Percentiles rank a stretch among this genome's conserved stretches.
Conservation (phyloP, 2,113 vertebrate genomes). For the Rostratula benghalensis region DNA sequence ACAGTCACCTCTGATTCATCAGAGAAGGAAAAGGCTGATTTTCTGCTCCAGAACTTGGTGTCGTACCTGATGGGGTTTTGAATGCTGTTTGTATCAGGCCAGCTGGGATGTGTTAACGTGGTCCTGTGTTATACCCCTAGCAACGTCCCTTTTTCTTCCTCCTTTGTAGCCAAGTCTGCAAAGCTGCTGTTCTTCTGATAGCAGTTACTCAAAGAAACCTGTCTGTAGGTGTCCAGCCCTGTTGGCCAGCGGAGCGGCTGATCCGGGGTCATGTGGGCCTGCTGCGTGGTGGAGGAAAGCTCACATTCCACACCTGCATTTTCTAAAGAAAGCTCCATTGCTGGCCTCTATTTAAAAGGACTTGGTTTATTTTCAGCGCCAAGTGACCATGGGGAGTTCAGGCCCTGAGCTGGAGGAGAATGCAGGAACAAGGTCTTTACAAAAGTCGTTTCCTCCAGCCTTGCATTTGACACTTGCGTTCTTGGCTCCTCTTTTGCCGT, state of each 20-base stretch:
- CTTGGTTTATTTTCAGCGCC: conserved; percentile 36
- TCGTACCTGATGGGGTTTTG: neutral
- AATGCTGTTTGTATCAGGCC: neutral
- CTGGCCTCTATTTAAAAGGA: neutral
- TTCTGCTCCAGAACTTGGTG: neutral
- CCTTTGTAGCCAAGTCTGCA: neutral
- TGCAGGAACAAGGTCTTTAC: conserved; percentile 46
- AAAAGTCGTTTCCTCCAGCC: conserved; percentile 23
- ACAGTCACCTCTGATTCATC: conserved; percentile 15
- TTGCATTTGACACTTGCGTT: neutral
- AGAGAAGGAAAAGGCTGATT: neutral
- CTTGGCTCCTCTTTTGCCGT: neutral
- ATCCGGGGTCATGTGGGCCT: neutral
- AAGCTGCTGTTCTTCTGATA: neutral
- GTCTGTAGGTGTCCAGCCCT: neutral
- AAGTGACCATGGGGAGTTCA: neutral
- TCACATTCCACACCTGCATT: conserved; percentile 46
- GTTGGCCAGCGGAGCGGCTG: neutral
- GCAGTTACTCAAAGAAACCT: accelerated
- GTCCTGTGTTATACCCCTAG: neutral
- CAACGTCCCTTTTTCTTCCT: neutral
- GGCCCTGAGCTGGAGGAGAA: neutral
- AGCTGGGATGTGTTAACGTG: accelerated
- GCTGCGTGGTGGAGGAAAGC: neutral
- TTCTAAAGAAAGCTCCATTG: conserved; percentile 46